Conservation (phyloP, 2,113 vertebrate genomes). For the Thymallus thymallus region DNA sequence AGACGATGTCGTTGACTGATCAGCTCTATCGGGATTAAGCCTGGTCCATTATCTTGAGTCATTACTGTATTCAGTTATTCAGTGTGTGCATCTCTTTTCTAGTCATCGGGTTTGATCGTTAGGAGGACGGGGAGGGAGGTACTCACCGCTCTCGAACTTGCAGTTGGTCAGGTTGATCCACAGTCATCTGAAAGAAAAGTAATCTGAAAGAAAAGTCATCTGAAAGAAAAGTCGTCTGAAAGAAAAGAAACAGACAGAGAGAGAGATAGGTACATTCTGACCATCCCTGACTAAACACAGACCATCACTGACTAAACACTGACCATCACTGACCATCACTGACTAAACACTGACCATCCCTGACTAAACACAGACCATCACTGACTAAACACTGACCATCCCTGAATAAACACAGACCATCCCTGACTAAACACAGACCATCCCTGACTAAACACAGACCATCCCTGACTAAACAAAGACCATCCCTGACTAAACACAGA, state of each 20-base stretch:
- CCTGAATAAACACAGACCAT: background rate
- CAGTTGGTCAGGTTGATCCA: slow-evolving; percentile 70
- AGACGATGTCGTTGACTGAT: background rate
- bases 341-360: background rate
- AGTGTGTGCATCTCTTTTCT: no score
- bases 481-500: no score
- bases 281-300: no score
- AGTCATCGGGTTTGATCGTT: background rate
- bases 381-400: no score
- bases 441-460: no score
- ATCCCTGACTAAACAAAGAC: no score
- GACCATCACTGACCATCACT: background rate
- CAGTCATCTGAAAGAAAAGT: slow-evolving; percentile 73
- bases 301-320: no score
- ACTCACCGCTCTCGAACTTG: slow-evolving; percentile 70
- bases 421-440: background rate
- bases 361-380: no score
- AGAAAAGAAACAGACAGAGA: slow-evolving; percentile 61
- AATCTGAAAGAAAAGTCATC: no score
- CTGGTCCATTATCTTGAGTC: background rate
- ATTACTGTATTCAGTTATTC: no score
- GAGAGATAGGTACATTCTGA: slow-evolving; percentile 16
- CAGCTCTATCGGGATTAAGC: background rate
- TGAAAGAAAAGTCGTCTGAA: slow-evolving; percentile 77
- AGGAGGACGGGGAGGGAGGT: background rate